A percentile compares a stretch with the other conserved stretches of the same genome.
These are phyloP conservation scores for Aphodius sticticus DNA, from an alignment of 2,888 invertebrate genomes.

Conservation along the genomic window DNA sequence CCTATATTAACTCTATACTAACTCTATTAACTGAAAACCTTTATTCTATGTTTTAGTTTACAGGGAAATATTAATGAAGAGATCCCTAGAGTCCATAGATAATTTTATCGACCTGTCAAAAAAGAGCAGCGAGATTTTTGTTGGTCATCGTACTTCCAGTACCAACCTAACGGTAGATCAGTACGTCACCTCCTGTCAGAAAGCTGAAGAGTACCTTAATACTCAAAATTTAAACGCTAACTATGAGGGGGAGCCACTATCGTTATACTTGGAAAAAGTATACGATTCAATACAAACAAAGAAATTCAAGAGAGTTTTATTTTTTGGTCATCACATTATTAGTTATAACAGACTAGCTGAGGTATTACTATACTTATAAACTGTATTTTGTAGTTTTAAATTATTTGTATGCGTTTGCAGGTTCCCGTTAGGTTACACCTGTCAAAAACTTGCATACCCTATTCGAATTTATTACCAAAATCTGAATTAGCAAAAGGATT, in stretches of 20 bases:
- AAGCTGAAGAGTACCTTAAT: constrained; percentile 39
- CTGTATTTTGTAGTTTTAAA: constrained; percentile 18
- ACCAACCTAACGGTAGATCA: constrained; percentile 16
- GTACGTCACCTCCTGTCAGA: constrained; percentile 32
- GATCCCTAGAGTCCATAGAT: constrained; percentile 31
- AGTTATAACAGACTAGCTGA: constrained; percentile 50
- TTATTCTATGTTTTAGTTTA: constrained; percentile 30
- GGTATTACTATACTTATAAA: constrained; percentile 42
- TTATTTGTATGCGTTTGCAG: constrained; percentile 41
- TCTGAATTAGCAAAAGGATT: constrained; percentile 51
- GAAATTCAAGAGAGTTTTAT: constrained; percentile 45
- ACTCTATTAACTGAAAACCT: background rate
- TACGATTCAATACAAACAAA: constrained; percentile 39
- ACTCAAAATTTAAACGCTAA: constrained; percentile 37
- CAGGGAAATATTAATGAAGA: constrained; percentile 26
- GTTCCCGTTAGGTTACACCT: constrained; percentile 52
- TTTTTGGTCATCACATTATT: constrained; percentile 51
- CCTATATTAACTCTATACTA: background rate
- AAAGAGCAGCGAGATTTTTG: constrained; percentile 34
- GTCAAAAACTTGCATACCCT: constrained; percentile 48
- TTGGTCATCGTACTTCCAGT: constrained; percentile 16
- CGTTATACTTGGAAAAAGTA: constrained; percentile 40
- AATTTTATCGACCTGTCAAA: constrained; percentile 40
- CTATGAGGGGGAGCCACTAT: constrained; percentile 43
- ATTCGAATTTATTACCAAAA: constrained; percentile 50